phyloP scores from a whole-genome alignment of 1,140 invertebrate genomes.

The Muscidifurax raptorellus region DNA sequence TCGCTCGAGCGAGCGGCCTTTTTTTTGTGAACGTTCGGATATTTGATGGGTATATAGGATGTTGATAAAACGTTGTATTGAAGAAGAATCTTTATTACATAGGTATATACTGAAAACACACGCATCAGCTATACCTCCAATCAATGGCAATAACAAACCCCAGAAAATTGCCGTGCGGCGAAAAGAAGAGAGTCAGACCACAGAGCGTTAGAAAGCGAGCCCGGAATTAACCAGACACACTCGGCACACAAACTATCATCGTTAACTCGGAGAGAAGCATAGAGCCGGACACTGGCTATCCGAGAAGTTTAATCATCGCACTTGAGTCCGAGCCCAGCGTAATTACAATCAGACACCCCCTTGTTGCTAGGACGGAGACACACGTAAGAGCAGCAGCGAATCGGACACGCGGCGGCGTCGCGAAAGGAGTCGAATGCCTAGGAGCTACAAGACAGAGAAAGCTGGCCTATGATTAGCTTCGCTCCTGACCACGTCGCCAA shows the following conservation, averaged over 20 bases:
- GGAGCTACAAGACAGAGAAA: constrained; percentile 54
- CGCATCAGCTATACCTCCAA: background rate
- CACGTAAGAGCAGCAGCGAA: constrained; percentile 57
- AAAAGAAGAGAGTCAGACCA: background rate
- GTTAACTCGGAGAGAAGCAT: background rate
- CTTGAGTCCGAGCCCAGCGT: constrained; percentile 71
- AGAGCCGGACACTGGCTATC: constrained; percentile 62
- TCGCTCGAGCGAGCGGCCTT: background rate
- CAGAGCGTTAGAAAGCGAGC: constrained; percentile 16
- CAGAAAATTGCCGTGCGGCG: constrained; percentile 1
- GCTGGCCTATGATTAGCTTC: constrained; percentile 72
- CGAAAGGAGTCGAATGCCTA: constrained; percentile 58
- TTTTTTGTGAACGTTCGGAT: background rate
- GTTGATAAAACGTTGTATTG: background rate
- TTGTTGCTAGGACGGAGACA: constrained; percentile 58
- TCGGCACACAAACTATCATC: background rate
- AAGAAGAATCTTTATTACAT: background rate
- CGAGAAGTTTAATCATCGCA: constrained; percentile 74
- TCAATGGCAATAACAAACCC: background rate
- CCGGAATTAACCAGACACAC: constrained; percentile 27
- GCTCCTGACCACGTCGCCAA: constrained; percentile 54
- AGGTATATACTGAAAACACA: background rate
- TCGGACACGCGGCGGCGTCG: constrained; percentile 57
- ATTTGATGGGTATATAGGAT: background rate
- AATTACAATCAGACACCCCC: constrained; percentile 75